These are phyloP conservation scores for Cygnus atratus DNA, from an alignment of 2,113 vertebrate genomes.

Conservation along the genomic window DNA sequence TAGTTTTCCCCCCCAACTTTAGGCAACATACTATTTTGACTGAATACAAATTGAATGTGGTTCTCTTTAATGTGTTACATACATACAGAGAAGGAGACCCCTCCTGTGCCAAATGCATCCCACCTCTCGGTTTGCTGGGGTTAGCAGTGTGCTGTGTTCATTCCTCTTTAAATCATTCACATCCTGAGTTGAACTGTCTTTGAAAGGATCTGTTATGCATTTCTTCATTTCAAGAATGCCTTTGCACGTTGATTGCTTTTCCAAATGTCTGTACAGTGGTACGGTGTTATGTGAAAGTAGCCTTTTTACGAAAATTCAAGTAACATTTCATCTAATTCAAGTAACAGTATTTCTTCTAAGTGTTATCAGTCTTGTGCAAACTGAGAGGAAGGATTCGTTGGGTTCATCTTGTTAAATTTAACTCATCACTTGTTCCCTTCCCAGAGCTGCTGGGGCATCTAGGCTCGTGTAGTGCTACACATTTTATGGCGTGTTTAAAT, in stretches of 20 bases:
- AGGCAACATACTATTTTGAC: background rate
- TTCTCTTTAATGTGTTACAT: background rate
- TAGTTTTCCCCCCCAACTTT: background rate
- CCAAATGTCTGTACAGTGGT: background rate
- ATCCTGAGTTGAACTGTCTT: background rate
- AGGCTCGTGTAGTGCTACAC: too few relatives aligned
- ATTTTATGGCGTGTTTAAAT: too few relatives aligned
- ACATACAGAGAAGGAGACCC: rapidly evolving
- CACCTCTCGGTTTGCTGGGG: background rate
- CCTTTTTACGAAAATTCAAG: background rate
- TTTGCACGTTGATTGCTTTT: constrained; percentile 25
- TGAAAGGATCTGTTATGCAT: background rate
- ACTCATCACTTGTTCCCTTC: rapidly evolving
- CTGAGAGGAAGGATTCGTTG: background rate
- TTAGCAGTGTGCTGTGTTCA: background rate
- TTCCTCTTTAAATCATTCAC: background rate
- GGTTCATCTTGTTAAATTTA: background rate
- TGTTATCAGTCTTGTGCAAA: background rate
- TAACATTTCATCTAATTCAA: rapidly evolving
- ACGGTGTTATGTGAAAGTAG: rapidly evolving
- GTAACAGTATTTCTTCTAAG: background rate
- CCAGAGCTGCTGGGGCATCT: background rate
- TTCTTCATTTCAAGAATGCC: background rate
- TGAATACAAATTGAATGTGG: background rate
- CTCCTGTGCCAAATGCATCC: background rate